These are phyloP conservation scores for Anguilla rostrata DNA, from an alignment of 2,113 vertebrate species.

Conservation along the genomic window DNA sequence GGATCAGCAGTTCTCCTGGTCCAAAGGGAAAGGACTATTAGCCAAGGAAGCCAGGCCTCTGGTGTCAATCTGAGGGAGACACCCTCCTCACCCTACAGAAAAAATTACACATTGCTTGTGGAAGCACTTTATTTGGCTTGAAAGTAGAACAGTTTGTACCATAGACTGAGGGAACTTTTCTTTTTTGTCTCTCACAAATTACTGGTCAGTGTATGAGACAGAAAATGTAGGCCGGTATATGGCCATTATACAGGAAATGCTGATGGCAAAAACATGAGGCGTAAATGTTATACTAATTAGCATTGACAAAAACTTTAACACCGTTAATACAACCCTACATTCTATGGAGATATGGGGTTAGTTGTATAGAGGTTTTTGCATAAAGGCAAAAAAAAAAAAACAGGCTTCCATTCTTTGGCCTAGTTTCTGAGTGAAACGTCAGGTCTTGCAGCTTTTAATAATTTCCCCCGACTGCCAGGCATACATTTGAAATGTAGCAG, in stretches of 20 bases:
- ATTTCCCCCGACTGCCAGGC: neutral
- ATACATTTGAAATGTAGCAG: neutral
- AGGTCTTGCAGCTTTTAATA: neutral
- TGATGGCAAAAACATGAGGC: neutral
- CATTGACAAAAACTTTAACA: neutral
- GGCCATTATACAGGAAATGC: neutral
- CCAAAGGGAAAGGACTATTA: neutral
- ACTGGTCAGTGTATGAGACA: neutral
- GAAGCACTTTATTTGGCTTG: neutral
- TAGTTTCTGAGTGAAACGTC: neutral
- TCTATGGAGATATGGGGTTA: neutral
- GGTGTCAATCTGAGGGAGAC: neutral
- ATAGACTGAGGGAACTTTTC: neutral
- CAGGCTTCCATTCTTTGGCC: neutral
- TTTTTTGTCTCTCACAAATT: neutral
- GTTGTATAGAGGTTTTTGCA: neutral
- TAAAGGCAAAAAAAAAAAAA: neutral
- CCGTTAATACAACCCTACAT: neutral
- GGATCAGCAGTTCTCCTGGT: neutral
- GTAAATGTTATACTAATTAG: neutral
- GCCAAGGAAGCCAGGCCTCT: neutral
- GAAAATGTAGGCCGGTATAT: neutral
- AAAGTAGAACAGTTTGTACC: constrained; percentile 15
- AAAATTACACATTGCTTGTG: neutral
- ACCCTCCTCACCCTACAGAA: neutral